Evolutionary conservation across 2,888 invertebrate genomes (phyloP), one percentile per base, ranked within the genome.

Genomic region (Agrochola litura): DNA sequence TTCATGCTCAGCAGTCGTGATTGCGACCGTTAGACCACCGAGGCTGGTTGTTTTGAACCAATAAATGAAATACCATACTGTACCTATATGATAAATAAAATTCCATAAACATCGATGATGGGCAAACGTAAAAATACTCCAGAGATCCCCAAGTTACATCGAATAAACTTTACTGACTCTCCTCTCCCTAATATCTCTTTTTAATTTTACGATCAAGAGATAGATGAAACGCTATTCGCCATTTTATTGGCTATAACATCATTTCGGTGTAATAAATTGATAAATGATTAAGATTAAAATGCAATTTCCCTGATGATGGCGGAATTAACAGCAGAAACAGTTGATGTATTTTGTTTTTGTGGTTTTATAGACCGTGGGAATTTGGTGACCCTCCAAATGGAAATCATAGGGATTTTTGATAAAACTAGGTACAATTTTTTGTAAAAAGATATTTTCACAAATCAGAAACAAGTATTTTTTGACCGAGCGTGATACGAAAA

Each of bases 171-270:
- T 88, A 91, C 84, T 79, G 84, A 81, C 69, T 73, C 74, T 69
- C 86, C 84, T 89, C 43, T 56, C 67, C 16, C 52, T 73, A 85
- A 89, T 89, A 86, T 91, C 89, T 89, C 89, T 90, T 91, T 91
- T 82, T 86, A 89, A 89, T 89, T 92, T 92, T 92, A 92, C 88
- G 86, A 84, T 73, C 85, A 81, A 86, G 67, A 79, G 85, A 88
- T 90, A 81, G 86, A 88, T 84, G 73, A 74, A 54, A 73, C 77
- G 81, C 73, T 83, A 79, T 83, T 74, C 76, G 77, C 70, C 71
- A 64, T 89, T 91, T 91, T 90, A 91, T 89, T 86, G 79, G 83
- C 78, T 80, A 89, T 89, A 83, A 85, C 74, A 77, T 80, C 68
- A 86, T 85, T 79, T 74, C 14, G 6, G 56, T 30, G 64, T 79